Evolutionary conservation across 2,888 invertebrate genomes (phyloP).

Genomic region (Apamea anceps): DNA sequence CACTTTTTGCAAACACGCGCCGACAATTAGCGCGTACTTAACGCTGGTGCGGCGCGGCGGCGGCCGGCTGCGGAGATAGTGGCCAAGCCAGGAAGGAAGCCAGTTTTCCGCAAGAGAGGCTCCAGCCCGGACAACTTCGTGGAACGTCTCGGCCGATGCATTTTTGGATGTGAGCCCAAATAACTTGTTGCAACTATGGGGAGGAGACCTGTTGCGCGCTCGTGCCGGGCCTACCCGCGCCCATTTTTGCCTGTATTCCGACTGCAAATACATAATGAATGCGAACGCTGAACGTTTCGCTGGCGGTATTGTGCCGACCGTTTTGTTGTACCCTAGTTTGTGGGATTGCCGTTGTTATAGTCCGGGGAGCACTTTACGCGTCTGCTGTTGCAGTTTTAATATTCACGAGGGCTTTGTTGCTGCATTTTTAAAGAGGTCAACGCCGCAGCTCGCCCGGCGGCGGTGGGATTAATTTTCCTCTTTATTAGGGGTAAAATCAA

Average conservation of each 20-base stretch:
- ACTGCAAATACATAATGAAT: conserved; percentile 89
- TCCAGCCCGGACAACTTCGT: conserved; percentile 77
- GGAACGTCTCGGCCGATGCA: conserved; percentile 85
- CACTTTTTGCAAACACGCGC: conserved; percentile 64
- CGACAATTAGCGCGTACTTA: conserved; percentile 64
- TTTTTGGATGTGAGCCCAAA: conserved; percentile 90
- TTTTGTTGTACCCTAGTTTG: conserved; percentile 77
- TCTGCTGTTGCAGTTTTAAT: conserved; percentile 73
- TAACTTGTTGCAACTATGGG: conserved; percentile 88
- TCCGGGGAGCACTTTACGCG: conserved; percentile 76
- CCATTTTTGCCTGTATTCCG: conserved; percentile 85
- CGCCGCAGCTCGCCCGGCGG: conserved; percentile 34
- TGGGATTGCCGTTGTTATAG: conserved; percentile 74
- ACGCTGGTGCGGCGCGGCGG: conserved; percentile 17
- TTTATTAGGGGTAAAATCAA: conserved; percentile 51
- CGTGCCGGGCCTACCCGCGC: conserved; percentile 78
- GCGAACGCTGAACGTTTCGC: conserved; percentile 81
- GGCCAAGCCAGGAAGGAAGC: conserved; percentile 78
- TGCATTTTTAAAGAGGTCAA: conserved; percentile 69
- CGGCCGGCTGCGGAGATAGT: conserved; percentile 58
- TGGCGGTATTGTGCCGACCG: conserved; percentile 80
- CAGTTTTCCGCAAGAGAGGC: conserved; percentile 75
- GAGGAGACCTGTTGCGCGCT: conserved; percentile 85
- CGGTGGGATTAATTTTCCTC: conserved; percentile 53
- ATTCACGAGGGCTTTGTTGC: conserved; percentile 69